Evolutionary conservation across 2,113 vertebrate genomes (phyloP).

Genomic region (Cyphomyrus discorhynchus): DNA sequence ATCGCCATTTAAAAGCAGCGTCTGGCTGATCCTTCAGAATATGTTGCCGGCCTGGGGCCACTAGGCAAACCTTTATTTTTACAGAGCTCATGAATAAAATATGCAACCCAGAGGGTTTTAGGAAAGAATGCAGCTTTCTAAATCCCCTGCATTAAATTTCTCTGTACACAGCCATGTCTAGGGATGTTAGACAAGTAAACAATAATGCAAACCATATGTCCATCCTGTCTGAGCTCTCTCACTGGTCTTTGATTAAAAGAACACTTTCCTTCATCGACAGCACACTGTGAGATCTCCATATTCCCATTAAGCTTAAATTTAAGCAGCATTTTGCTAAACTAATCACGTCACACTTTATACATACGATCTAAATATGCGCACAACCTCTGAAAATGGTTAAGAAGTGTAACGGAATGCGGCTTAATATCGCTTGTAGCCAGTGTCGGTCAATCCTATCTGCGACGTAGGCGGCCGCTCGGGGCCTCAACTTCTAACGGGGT

Average conservation of each 20-base stretch:
- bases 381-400: not conserved
- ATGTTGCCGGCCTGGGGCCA: conserved; percentile 53
- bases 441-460: not conserved
- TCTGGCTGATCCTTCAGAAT: conserved; percentile 45
- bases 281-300: not conserved
- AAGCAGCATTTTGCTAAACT: not conserved
- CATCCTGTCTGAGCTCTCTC: conserved; percentile 26
- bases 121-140: conserved; percentile 44
- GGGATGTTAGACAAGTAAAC: conserved; percentile 55
- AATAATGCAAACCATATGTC: conserved; percentile 51
- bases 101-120: conserved; percentile 53
- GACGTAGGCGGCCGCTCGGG: not conserved
- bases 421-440: not conserved
- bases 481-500: not conserved
- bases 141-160: conserved; percentile 52
- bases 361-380: not conserved
- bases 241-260: not conserved
- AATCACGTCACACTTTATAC: conserved; percentile 17
- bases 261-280: not conserved
- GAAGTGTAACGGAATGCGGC: not conserved
- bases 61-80: conserved; percentile 58
- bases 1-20: conserved; percentile 41
- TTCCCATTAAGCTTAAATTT: not conserved
- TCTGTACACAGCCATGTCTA: conserved; percentile 51
- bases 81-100: conserved; percentile 63